Percentiles rank a stretch among this genome's conserved stretches.
Conservation (phyloP, 2,113 vertebrate genomes). For the Phocoena sinus region DNA sequence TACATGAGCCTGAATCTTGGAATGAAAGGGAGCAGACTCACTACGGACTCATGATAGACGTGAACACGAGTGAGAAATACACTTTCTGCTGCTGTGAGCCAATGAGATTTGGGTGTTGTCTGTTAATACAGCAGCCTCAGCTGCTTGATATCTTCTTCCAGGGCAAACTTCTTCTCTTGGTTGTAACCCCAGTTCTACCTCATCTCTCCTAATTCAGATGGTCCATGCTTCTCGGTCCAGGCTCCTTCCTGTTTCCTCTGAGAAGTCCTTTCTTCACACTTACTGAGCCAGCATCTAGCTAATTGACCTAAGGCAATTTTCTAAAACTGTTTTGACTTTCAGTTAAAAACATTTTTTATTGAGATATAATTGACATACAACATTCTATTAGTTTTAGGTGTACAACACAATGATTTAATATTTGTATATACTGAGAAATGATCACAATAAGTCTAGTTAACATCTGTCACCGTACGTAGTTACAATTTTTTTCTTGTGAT, state of each 20-base stretch:
- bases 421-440: neutral
- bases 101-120: neutral
- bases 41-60: neutral
- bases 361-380: neutral
- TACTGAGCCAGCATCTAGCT: neutral
- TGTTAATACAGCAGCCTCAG: neutral
- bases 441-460: neutral
- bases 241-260: neutral
- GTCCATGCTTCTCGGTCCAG: neutral
- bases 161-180: too few species aligned
- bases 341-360: neutral
- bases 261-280: neutral
- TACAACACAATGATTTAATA: neutral
- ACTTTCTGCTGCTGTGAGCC: neutral
- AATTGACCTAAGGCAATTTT: neutral
- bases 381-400: neutral
- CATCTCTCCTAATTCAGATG: neutral
- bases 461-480: neutral
- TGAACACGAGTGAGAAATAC: neutral
- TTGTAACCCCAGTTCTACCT: neutral
- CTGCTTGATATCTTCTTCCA: neutral
- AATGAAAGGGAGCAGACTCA: neutral
- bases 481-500: neutral
- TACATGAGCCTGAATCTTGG: neutral
- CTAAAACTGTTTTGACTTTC: neutral